Percentiles rank a stretch among this genome's conserved stretches.
These are phyloP conservation scores for Ametastegia equiseti DNA, from an alignment of 2,888 invertebrate species.

Conservation along the genomic window DNA sequence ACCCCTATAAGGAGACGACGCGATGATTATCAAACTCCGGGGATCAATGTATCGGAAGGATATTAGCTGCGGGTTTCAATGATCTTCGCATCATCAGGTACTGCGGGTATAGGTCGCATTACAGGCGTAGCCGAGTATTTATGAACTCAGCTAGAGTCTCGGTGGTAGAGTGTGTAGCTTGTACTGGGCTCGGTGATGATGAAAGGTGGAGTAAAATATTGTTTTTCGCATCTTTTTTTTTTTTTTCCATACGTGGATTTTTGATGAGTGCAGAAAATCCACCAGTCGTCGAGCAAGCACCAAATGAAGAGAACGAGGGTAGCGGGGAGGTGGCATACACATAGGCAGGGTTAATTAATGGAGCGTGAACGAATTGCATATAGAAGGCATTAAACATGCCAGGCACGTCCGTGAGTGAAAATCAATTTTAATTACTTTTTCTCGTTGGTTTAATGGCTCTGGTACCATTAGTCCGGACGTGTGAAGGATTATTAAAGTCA, in stretches of 20 bases:
- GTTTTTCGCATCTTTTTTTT: background rate
- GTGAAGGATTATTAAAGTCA: slow-evolving; percentile 36
- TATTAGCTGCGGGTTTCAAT: slow-evolving; percentile 13
- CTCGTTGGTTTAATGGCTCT: slow-evolving; percentile 22
- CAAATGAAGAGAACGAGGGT: background rate
- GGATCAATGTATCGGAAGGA: slow-evolving; percentile 22
- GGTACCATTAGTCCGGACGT: slow-evolving; percentile 4
- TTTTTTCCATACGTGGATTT: background rate
- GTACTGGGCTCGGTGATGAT: background rate
- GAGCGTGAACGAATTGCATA: slow-evolving; percentile 18
- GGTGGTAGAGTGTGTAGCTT: too few species aligned
- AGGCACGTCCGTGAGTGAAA: slow-evolving; percentile 32
- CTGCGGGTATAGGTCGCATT: background rate
- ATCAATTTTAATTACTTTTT: slow-evolving; percentile 46
- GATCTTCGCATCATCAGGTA: slow-evolving; percentile 2
- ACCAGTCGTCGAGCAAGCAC: background rate
- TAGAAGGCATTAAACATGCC: slow-evolving; percentile 35
- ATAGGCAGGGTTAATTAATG: background rate
- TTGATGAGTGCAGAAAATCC: background rate
- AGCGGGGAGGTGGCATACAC: background rate
- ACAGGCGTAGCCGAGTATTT: background rate
- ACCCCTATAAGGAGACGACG: background rate
- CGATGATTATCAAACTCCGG: background rate
- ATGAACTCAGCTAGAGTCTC: too few species aligned
- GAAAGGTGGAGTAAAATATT: background rate